Evolutionary conservation across 1,140 invertebrate species (phyloP).

Genomic region (Sycophaga agraensis): DNA sequence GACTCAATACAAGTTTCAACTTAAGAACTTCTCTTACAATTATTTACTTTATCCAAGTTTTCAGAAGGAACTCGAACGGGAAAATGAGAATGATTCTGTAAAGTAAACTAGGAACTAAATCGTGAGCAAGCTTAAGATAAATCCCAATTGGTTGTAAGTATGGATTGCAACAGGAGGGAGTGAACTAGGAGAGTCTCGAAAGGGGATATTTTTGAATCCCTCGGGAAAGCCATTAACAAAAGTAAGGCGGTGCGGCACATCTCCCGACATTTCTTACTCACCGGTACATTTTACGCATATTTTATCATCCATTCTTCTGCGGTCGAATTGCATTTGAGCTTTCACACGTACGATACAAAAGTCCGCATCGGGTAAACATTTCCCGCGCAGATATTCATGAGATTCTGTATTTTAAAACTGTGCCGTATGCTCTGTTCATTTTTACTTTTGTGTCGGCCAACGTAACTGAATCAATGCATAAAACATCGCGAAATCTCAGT

Average conservation of each 20-base stretch:
- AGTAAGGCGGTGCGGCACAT: constrained; percentile 31
- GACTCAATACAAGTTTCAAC: no score
- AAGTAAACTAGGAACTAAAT: constrained; percentile 27
- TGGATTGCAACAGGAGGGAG: constrained; percentile 4
- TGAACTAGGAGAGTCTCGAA: constrained; percentile 25
- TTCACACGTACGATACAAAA: no score
- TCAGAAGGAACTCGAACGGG: constrained; percentile 12
- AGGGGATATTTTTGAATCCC: constrained; percentile 30
- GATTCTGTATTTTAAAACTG: no score
- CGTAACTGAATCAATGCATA: no score
- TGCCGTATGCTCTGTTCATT: no score
- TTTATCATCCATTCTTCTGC: constrained; percentile 35
- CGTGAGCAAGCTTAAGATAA: constrained; percentile 14
- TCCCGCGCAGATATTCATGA: no score
- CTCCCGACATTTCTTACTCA: constrained; percentile 31
- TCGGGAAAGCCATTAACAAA: constrained; percentile 36
- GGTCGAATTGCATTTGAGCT: no score
- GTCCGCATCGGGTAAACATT: no score
- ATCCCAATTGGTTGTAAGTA: constrained; percentile 32
- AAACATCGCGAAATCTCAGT: no score
- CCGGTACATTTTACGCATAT: constrained; percentile 33
- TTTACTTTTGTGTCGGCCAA: no score
- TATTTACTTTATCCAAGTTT: no score
- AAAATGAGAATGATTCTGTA: constrained; percentile 27
- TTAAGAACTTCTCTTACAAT: no score